A percentile compares a stretch with the other conserved stretches of the same genome.
These are phyloP conservation scores for Lasius fuliginosus DNA, from an alignment of 2,888 invertebrate species.

Conservation along the genomic window DNA sequence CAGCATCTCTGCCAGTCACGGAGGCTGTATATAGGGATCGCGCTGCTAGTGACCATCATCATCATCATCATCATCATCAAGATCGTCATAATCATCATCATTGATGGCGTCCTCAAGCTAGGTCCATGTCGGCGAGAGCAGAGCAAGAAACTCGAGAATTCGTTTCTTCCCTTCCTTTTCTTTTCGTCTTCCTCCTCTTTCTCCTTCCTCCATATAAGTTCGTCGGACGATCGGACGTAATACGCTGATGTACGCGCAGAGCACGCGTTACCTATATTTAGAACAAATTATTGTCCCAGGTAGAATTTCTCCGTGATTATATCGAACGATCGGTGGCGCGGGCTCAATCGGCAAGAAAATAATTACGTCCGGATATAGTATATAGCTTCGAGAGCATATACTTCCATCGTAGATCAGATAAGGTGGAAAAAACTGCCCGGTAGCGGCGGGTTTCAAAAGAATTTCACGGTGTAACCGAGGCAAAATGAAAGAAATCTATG, in stretches of 20 bases:
- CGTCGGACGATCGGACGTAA: constrained; percentile 59
- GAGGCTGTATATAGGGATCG: constrained; percentile 44
- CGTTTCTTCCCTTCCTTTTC: constrained; percentile 62
- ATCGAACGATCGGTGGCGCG: constrained; percentile 65
- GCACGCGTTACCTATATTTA: constrained; percentile 81
- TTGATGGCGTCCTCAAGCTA: constrained; percentile 50
- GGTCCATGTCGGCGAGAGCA: constrained; percentile 47
- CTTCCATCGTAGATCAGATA: constrained; percentile 31
- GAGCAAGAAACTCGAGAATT: constrained; percentile 72
- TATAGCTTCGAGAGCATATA: constrained; percentile 16
- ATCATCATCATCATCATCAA: constrained; percentile 58
- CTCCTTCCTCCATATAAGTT: constrained; percentile 4
- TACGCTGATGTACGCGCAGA: constrained; percentile 58
- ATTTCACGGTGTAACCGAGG: constrained; percentile 30
- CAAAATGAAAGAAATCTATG: constrained; percentile 6
- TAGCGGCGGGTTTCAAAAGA: constrained; percentile 5
- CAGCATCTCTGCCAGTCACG: constrained; percentile 1
- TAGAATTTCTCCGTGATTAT: constrained; percentile 82
- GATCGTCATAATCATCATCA: constrained; percentile 24
- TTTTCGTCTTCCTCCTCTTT: constrained; percentile 27
- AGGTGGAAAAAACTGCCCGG: constrained; percentile 4
- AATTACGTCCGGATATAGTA: constrained; percentile 68
- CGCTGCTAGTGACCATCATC: constrained; percentile 59
- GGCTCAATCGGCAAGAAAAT: constrained; percentile 72
- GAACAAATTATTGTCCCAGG: constrained; percentile 78